These are phyloP conservation scores for Leptinotarsa peninsularis DNA, from an alignment of 2,888 invertebrate genomes.

Conservation along the genomic window DNA sequence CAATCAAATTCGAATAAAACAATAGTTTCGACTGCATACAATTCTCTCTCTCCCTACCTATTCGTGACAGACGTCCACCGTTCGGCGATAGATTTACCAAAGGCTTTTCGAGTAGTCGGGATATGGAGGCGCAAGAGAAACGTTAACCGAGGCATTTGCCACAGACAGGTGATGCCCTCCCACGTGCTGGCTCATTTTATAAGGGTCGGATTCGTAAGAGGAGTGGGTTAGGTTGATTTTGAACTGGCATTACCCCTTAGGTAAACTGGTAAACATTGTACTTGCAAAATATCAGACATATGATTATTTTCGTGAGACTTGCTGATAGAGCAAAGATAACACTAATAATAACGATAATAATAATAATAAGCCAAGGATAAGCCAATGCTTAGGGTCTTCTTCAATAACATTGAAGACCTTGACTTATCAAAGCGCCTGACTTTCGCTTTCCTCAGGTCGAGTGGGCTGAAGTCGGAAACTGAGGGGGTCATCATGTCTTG, in stretches of 20 bases:
- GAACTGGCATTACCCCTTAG: not conserved
- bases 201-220: constrained; percentile 26
- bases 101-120: constrained; percentile 53
- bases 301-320: too few species aligned
- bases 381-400: too few species aligned
- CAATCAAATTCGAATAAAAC: not conserved
- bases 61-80: constrained; percentile 44
- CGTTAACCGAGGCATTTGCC: constrained; percentile 65
- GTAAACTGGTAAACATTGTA: too few species aligned
- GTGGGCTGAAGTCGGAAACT: too few species aligned
- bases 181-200: constrained; percentile 33
- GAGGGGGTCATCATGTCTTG: too few species aligned
- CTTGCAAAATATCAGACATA: too few species aligned
- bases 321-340: too few species aligned
- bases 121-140: constrained; percentile 53
- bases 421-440: too few species aligned
- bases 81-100: constrained; percentile 60
- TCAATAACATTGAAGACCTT: too few species aligned
- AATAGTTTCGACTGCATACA: constrained; percentile 11
- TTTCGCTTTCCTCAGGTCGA: too few species aligned
- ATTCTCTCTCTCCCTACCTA: constrained; percentile 39
- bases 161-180: constrained; percentile 64
- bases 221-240: constrained; percentile 35
- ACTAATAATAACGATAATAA: too few species aligned
- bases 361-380: too few species aligned